Evolutionary conservation across 2,888 invertebrate genomes (phyloP).

Genomic region (Colletes collaris): DNA sequence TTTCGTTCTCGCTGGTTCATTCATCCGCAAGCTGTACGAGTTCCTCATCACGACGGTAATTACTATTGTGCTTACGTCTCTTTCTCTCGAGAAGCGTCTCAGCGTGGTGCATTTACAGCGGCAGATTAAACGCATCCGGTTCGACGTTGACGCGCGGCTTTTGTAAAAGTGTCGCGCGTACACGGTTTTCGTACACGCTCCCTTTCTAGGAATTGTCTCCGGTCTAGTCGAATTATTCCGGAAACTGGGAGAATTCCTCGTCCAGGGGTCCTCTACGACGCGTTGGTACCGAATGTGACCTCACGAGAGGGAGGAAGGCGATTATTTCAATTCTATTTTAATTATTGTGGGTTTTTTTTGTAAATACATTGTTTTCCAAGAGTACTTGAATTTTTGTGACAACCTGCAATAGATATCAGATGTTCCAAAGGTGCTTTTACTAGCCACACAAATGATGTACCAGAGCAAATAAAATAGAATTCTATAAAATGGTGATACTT

Average conservation of each 20-base stretch:
- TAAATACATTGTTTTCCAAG: too few relatives aligned
- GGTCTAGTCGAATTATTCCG: neutral
- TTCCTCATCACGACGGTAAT: conserved; percentile 44
- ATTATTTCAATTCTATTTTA: too few relatives aligned
- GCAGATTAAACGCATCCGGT: conserved; percentile 72
- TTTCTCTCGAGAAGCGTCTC: conserved; percentile 37
- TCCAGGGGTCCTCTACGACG: too few relatives aligned
- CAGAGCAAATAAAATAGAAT: too few relatives aligned
- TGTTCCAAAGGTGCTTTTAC: too few relatives aligned
- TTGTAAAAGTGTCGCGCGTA: conserved; percentile 49
- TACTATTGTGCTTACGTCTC: conserved; percentile 45
- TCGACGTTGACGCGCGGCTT: conserved; percentile 51
- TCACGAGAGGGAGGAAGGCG: too few relatives aligned
- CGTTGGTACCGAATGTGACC: too few relatives aligned
- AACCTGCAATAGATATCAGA: too few relatives aligned
- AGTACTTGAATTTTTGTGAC: too few relatives aligned
- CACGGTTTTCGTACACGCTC: conserved; percentile 24
- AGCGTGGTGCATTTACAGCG: conserved; percentile 39
- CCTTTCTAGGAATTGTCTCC: conserved; percentile 30
- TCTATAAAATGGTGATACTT: too few relatives aligned
- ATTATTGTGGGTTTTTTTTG: too few relatives aligned
- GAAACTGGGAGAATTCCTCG: neutral
- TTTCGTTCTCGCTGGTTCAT: conserved; percentile 39
- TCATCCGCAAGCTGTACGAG: conserved; percentile 39
- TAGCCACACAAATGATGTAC: too few relatives aligned